Conservation (phyloP, 1,140 invertebrate genomes). For the Sipha flava region DNA sequence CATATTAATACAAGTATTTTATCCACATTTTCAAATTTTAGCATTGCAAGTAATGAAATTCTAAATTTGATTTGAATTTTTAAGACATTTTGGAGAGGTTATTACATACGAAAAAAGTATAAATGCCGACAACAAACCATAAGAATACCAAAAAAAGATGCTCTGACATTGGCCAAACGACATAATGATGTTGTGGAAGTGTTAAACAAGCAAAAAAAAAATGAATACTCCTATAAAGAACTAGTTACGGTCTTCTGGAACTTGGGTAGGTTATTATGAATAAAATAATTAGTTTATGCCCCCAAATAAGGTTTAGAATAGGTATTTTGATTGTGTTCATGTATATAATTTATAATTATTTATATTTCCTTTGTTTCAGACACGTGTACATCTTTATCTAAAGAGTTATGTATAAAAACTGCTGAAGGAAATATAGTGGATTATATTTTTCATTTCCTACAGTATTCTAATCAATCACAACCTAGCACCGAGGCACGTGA, state of each 20-base stretch:
- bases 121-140: conserved; percentile 27
- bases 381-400: conserved; percentile 47
- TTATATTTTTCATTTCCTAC: conserved; percentile 47
- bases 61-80: conserved; percentile 32
- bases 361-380: conserved; percentile 44
- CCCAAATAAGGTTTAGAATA: too few species aligned
- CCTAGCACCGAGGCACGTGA: conserved; percentile 48
- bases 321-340: background rate
- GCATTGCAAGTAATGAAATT: background rate
- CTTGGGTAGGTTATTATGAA: background rate
- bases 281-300: too few species aligned
- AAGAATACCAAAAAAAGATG: background rate
- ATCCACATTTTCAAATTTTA: conserved; percentile 4
- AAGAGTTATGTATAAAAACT: conserved; percentile 43
- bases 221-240: conserved; percentile 12
- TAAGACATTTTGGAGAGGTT: conserved; percentile 55
- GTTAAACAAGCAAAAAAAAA: background rate
- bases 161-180: conserved; percentile 36
- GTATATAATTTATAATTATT: background rate
- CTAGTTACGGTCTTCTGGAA: background rate
- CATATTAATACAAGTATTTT: background rate
- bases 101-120: conserved; percentile 44
- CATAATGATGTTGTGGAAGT: background rate
- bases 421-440: conserved; percentile 43
- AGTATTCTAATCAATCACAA: conserved; percentile 47